Evolutionary conservation across 2,888 invertebrate species (phyloP), one percentile per base, ranked within the genome.

Genomic region (Anticlea derivata): DNA sequence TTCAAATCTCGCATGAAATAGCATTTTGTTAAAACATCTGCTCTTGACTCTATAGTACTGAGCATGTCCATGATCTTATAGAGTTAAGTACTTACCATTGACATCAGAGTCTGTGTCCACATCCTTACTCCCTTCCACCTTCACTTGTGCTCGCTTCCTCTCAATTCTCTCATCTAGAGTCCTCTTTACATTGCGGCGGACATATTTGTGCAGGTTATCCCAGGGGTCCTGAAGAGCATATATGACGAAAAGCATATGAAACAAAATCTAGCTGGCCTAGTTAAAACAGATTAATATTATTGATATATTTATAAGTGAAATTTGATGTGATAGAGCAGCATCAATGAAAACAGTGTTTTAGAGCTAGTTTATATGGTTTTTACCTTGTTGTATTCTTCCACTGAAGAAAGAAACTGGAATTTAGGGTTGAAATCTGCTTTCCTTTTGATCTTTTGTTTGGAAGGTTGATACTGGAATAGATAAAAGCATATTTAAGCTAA

Each of bases 141-240:
- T 87, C 1, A 84, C 89, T 46, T 85, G 80, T 5, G 86, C 88
- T 58, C 92, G 77, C 43, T 91, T 72, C 46, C 87, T 83, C 52
- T 86, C 89, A 61, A 97, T 97, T 87, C 96, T 96, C 58, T 97
- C 97, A 79, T 97, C 97, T 1, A 96, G 92, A 66, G 96, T 96
- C 8, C 94, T 93, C 66, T 95, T 94, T 0, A 94, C 95, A 85
- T 96, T 96, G 24, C 96, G 92, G 70, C 95, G 94, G 0, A 96
- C 92, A 79, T 96, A 96, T 68, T 95, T 96, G 68, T 93, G 93
- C 13, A 96, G 74, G 81, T 96, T 94, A 75, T 95, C 94, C 96
- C 96, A 95, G 2, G 95, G 93, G 70, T 96, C 95, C 85, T 94
- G 47, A 4, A 17, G 17, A 17, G 2, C 17, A 17, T 3, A 4